Conservation (phyloP, 2,888 invertebrate species). For the Keiferia lycopersicella region DNA sequence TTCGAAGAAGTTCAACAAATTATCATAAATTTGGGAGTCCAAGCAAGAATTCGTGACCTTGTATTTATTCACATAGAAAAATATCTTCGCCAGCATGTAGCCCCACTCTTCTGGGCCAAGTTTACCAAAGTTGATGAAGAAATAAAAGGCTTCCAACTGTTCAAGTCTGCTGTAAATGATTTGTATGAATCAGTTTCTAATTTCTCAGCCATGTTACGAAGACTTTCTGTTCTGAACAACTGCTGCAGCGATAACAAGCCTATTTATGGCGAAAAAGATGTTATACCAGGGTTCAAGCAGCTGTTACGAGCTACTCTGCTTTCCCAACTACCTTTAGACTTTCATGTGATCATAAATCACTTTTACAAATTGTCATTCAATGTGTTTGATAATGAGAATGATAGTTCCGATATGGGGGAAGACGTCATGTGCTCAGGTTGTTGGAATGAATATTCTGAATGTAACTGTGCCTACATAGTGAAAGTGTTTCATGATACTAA, state of each 20-base stretch:
- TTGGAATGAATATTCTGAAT: constrained; percentile 80
- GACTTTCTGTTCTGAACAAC: constrained; percentile 77
- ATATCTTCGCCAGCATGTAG: constrained; percentile 81
- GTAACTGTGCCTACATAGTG: constrained; percentile 84
- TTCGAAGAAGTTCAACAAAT: constrained; percentile 70
- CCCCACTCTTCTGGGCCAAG: constrained; percentile 85
- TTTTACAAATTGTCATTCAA: constrained; percentile 91
- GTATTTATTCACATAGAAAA: constrained; percentile 78
- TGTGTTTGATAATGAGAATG: constrained; percentile 82
- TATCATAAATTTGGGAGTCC: constrained; percentile 62
- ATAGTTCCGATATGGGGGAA: constrained; percentile 80
- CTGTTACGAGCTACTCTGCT: constrained; percentile 84
- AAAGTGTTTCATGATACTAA: constrained; percentile 90
- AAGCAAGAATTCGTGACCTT: constrained; percentile 68
- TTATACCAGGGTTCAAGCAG: constrained; percentile 82
- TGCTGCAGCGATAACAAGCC: constrained; percentile 67
- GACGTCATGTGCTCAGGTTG: constrained; percentile 87
- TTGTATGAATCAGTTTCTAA: constrained; percentile 80
- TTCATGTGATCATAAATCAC: constrained; percentile 85
- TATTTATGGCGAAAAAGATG: constrained; percentile 78
- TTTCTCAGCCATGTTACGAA: constrained; percentile 78
- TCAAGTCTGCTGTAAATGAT: constrained; percentile 85
- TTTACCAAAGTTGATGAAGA: constrained; percentile 79
- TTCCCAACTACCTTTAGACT: constrained; percentile 86
- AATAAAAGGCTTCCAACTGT: constrained; percentile 83